Conservation (phyloP, 2,888 invertebrate species). For the Melinaea menophilus region DNA sequence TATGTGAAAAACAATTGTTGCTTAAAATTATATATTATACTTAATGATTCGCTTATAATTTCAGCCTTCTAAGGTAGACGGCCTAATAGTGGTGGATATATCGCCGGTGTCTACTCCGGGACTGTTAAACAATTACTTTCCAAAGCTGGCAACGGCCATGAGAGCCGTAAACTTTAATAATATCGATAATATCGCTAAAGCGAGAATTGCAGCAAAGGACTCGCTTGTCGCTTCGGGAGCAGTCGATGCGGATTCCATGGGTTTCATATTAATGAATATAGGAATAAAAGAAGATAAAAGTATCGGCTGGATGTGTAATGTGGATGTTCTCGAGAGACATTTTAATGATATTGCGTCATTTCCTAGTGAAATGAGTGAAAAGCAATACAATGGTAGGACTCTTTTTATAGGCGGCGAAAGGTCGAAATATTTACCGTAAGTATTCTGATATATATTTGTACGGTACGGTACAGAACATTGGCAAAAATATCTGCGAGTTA, state of each 20-base stretch:
- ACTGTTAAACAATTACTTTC: slow-evolving; percentile 75
- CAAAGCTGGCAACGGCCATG: slow-evolving; percentile 74
- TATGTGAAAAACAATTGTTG: no score
- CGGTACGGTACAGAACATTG: no score
- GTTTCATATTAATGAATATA: slow-evolving; percentile 54
- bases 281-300: slow-evolving; percentile 38
- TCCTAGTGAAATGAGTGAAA: slow-evolving; percentile 43
- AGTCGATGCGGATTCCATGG: slow-evolving; percentile 35
- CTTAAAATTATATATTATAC: no score
- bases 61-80: slow-evolving; percentile 76
- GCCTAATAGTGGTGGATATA: slow-evolving; percentile 83
- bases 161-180: slow-evolving; percentile 72
- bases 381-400: slow-evolving; percentile 47
- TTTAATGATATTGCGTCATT: slow-evolving; percentile 48
- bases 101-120: slow-evolving; percentile 79
- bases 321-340: slow-evolving; percentile 41
- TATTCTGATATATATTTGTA: slow-evolving; percentile 11
- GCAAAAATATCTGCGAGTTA: no score
- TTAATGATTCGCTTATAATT: slow-evolving; percentile 34
- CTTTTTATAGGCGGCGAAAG: slow-evolving; percentile 56
- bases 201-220: slow-evolving; percentile 65
- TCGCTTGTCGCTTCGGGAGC: slow-evolving; percentile 41
- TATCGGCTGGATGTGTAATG: slow-evolving; percentile 54
- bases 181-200: slow-evolving; percentile 76
- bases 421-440: slow-evolving; percentile 59